Evolutionary conservation across 2,797 vertebrate genomes (phyloP).

Genomic region (Rhynchonycteris naso): DNA sequence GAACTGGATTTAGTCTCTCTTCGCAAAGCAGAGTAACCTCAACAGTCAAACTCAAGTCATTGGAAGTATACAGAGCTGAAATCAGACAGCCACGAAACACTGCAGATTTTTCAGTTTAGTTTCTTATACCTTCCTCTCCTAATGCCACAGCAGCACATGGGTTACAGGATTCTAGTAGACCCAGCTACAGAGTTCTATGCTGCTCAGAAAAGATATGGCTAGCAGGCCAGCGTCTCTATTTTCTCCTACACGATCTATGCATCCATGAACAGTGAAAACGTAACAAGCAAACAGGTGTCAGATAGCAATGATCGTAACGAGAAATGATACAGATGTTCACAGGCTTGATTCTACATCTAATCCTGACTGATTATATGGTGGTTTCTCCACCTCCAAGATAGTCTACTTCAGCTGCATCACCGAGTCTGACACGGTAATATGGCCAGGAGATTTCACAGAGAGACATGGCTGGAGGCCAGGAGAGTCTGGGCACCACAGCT

Average conservation of each 20-base stretch:
- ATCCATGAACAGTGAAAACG: slow-evolving; percentile 71
- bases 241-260: slow-evolving; percentile 74
- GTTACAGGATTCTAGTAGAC: neutral
- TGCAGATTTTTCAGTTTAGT: slow-evolving; percentile 66
- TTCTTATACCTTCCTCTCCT: slow-evolving; percentile 68
- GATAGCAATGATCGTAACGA: slow-evolving; percentile 67
- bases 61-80: neutral
- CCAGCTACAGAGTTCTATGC: slow-evolving; percentile 67
- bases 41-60: neutral
- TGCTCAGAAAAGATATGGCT: slow-evolving; percentile 77
- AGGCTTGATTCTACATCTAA: slow-evolving; percentile 75
- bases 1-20: neutral
- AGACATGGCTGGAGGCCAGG: slow-evolving; percentile 63
- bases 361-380: slow-evolving; percentile 49
- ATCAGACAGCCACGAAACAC: neutral
- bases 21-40: slow-evolving; percentile 24
- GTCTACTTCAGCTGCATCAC: slow-evolving; percentile 39
- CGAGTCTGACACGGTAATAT: slow-evolving; percentile 44
- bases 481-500: slow-evolving; percentile 54
- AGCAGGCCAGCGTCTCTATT: slow-evolving; percentile 65
- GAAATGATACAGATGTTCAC: slow-evolving; percentile 76
- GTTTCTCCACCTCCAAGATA: slow-evolving; percentile 44
- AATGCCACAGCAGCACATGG: slow-evolving; percentile 54
- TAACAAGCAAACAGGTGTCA: slow-evolving; percentile 79
- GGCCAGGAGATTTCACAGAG: slow-evolving; percentile 44